Conservation (phyloP, 2,113 vertebrate species). For the Rhinichthys klamathensis region DNA sequence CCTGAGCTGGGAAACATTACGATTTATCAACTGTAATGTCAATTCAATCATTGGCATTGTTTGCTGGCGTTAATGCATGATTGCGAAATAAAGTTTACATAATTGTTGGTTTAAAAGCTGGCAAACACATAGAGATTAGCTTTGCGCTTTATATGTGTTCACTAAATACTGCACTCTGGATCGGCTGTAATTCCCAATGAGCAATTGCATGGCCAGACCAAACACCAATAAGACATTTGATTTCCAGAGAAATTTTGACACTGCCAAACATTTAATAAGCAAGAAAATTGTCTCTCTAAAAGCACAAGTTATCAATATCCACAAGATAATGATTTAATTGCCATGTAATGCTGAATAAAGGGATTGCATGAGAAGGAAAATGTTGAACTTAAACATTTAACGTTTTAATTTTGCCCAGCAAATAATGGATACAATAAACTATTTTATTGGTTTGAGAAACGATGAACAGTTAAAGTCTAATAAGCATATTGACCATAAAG, state of each 20-base stretch:
- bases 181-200: conserved; percentile 61
- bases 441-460: background rate
- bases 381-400: conserved; percentile 2
- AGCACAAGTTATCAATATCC: conserved; percentile 8
- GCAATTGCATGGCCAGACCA: conserved; percentile 50
- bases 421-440: background rate
- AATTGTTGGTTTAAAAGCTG: conserved; percentile 24
- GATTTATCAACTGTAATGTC: conserved; percentile 12
- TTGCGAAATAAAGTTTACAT: background rate
- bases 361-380: conserved; percentile 30
- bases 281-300: background rate
- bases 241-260: conserved; percentile 36
- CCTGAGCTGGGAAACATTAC: conserved; percentile 15
- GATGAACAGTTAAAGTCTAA: background rate
- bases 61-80: conserved; percentile 1
- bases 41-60: conserved; percentile 16
- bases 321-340: conserved; percentile 48
- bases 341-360: conserved; percentile 66
- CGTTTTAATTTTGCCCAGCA: background rate
- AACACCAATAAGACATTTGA: conserved; percentile 31
- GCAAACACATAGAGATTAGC: background rate
- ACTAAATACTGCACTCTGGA: conserved; percentile 38
- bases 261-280: conserved; percentile 27
- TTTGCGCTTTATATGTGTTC: conserved; percentile 22
- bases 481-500: background rate